phyloP scores from a whole-genome alignment of 1,140 invertebrate species.

The Gryllus bimaculatus region DNA sequence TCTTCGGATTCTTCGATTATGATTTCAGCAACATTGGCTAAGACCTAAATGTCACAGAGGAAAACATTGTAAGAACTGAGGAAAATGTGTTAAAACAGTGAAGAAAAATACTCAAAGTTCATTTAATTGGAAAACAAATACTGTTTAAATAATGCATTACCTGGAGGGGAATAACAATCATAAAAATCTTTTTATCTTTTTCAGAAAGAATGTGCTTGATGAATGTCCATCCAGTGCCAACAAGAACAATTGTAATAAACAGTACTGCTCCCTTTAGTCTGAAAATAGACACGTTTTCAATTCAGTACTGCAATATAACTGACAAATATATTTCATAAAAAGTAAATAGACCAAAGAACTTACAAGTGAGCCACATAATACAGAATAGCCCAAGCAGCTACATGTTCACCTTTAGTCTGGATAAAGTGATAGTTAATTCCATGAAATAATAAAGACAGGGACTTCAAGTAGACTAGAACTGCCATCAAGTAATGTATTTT shows the following conservation, averaged over 20 bases:
- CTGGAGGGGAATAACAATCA: constrained; percentile 95
- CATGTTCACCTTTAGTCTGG: constrained; percentile 83
- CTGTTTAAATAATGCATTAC: constrained; percentile 38
- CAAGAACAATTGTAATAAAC: constrained; percentile 92
- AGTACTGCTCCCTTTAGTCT: constrained; percentile 85
- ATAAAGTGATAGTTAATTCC: constrained; percentile 97
- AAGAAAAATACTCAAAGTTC: too few species aligned
- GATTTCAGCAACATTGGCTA: constrained; percentile 94
- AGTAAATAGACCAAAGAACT: constrained; percentile 30
- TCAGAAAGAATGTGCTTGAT: constrained; percentile 96
- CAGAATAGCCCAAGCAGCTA: constrained; percentile 93
- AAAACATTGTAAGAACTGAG: background rate
- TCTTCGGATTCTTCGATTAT: constrained; percentile 97
- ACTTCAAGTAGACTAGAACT: constrained; percentile 84
- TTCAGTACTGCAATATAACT: background rate
- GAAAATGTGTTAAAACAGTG: too few species aligned
- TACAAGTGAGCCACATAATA: constrained; percentile 94
- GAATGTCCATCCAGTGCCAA: constrained; percentile 98
- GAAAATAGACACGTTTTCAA: constrained; percentile 22
- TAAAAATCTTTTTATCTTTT: constrained; percentile 96
- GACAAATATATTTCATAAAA: background rate
- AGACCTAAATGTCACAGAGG: constrained; percentile 48
- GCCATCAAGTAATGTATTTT: constrained; percentile 98
- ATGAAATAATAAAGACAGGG: constrained; percentile 87
- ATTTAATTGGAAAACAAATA: too few species aligned